Conservation (phyloP, 37 sponge, comb jelly and placozoan species). For the Amphimedon queenslandica region DNA sequence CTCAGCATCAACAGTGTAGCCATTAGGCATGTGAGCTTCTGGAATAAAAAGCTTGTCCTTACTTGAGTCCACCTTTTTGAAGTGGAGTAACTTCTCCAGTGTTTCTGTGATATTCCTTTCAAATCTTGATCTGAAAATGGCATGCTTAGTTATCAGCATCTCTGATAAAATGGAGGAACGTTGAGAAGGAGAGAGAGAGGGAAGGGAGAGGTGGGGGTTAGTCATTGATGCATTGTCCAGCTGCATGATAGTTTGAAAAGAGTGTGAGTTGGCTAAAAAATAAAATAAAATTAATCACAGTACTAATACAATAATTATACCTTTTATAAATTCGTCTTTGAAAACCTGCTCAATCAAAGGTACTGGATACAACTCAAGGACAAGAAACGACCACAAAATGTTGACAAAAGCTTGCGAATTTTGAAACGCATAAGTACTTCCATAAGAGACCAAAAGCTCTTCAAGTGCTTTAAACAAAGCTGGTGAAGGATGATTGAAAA, state of each 20-base stretch:
- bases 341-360: slow-evolving; percentile 9
- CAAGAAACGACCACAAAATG: slow-evolving; percentile 32
- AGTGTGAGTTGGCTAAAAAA: background rate
- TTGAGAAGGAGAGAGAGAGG: no score
- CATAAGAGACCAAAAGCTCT: slow-evolving; percentile 1
- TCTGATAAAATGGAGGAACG: no score
- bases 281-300: background rate
- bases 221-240: no score
- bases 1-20: slow-evolving; percentile 39
- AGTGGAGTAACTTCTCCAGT: no score
- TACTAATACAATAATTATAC: background rate
- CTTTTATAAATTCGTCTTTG: background rate
- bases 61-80: no score
- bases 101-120: no score
- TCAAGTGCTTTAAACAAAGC: slow-evolving; percentile 11
- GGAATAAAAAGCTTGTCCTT: background rate
- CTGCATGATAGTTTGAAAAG: background rate
- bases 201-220: no score
- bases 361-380: slow-evolving; percentile 17
- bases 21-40: background rate
- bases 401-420: slow-evolving; percentile 1
- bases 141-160: no score
- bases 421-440: no score
- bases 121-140: no score
- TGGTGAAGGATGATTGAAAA: slow-evolving; percentile 14